Conservation (phyloP, 2,797 vertebrate genomes). For the Hydrocynus forskahlii region DNA sequence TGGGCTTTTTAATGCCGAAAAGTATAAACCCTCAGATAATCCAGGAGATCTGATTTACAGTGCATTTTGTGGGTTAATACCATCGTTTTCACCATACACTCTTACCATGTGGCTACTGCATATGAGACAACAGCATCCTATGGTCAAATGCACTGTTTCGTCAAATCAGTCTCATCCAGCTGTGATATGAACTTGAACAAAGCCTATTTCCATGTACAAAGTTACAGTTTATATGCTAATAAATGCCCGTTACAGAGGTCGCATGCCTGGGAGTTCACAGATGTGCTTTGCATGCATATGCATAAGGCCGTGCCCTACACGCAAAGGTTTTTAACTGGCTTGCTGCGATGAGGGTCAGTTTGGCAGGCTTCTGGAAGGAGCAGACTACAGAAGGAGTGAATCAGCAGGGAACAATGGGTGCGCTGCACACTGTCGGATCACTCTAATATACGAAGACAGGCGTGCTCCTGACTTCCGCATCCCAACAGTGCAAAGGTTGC, state of each 20-base stretch:
- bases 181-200: neutral
- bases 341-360: conserved; percentile 47
- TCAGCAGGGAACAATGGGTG: conserved; percentile 30
- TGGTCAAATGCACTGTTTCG: neutral
- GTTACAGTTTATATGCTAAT: conserved; percentile 37
- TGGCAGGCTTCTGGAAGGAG: conserved; percentile 6
- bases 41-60: conserved; percentile 23
- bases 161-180: conserved; percentile 11
- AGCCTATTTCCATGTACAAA: conserved; percentile 20
- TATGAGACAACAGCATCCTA: neutral
- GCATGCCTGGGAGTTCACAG: conserved; percentile 33
- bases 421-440: conserved; percentile 44
- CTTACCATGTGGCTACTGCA: conserved; percentile 14
- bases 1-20: conserved; percentile 33
- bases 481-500: conserved; percentile 42
- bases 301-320: conserved; percentile 22
- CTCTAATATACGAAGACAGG: conserved; percentile 55
- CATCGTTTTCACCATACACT: neutral
- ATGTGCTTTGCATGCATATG: conserved; percentile 42
- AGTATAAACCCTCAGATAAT: conserved; percentile 26
- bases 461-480: conserved; percentile 42
- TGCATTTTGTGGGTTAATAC: neutral
- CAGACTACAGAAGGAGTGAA: conserved; percentile 17
- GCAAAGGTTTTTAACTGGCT: conserved; percentile 28
- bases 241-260: conserved; percentile 45